These are phyloP conservation scores for Ariolimax columbianus DNA, from an alignment of 2,888 invertebrate species.

Conservation along the genomic window DNA sequence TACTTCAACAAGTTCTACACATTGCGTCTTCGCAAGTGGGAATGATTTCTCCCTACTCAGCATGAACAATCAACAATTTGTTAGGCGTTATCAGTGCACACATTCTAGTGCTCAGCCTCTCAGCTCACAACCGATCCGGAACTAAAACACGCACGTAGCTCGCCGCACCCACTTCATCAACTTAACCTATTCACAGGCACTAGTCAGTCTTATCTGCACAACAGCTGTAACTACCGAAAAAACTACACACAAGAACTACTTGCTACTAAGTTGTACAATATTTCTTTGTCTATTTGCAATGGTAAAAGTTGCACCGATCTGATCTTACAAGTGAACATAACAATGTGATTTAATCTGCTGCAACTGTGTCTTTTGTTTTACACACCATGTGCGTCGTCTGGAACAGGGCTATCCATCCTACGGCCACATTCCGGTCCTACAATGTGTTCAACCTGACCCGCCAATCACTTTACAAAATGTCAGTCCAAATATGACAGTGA, in stretches of 20 bases:
- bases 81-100: neutral
- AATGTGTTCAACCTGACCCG: too few species aligned
- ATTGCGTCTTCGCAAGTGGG: neutral
- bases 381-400: too few species aligned
- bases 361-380: too few species aligned
- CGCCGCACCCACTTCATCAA: slow-evolving; percentile 14
- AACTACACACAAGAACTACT: neutral
- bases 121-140: neutral
- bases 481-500: too few species aligned
- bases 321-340: too few species aligned
- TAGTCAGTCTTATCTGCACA: neutral
- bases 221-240: neutral
- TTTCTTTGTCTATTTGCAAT: neutral
- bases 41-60: neutral
- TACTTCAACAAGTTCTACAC: neutral
- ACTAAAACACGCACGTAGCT: too few species aligned
- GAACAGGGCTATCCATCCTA: too few species aligned
- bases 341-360: too few species aligned
- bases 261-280: neutral
- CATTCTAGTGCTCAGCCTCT: neutral
- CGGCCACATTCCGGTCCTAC: too few species aligned
- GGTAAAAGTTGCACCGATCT: neutral
- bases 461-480: too few species aligned
- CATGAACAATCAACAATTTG: neutral
- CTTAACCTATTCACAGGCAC: neutral